A percentile compares a stretch with the other conserved stretches of the same genome.
phyloP scores from a whole-genome alignment of 2,888 invertebrate species.

The Endotricha flammealis region DNA sequence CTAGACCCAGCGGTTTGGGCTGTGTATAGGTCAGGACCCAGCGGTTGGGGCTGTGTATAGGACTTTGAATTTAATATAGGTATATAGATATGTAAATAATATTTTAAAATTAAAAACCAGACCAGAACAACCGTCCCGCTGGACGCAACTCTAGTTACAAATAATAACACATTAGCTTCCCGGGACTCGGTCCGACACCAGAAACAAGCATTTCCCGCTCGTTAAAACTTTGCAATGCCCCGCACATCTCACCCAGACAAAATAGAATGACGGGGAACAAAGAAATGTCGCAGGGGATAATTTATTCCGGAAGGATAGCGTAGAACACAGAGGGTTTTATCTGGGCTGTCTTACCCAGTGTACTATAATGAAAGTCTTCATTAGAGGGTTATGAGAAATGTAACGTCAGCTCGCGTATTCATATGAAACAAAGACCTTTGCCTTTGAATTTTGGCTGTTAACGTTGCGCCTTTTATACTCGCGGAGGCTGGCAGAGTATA shows the following conservation, averaged over 20 bases:
- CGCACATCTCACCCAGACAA: slow-evolving; percentile 29
- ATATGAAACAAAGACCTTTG: not conserved
- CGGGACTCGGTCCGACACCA: slow-evolving; percentile 14
- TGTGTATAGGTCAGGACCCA: too few relatives aligned
- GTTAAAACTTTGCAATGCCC: slow-evolving; percentile 41
- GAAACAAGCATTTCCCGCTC: slow-evolving; percentile 28
- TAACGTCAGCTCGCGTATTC: not conserved
- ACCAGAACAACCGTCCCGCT: not conserved
- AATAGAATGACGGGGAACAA: slow-evolving; percentile 39
- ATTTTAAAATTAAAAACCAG: too few relatives aligned
- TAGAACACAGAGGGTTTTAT: slow-evolving; percentile 25
- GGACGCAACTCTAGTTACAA: not conserved
- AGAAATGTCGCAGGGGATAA: slow-evolving; percentile 44
- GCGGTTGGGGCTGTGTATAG: too few relatives aligned
- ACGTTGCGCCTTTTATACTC: too few relatives aligned
- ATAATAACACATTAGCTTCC: slow-evolving; percentile 29
- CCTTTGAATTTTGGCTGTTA: not conserved
- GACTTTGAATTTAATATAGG: too few relatives aligned
- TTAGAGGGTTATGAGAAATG: not conserved
- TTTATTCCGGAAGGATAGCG: slow-evolving; percentile 39
- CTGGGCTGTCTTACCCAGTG: slow-evolving; percentile 21
- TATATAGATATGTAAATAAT: too few relatives aligned
- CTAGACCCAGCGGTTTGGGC: too few relatives aligned
- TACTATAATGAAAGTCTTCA: slow-evolving; percentile 2
- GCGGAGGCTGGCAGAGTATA: too few relatives aligned